Evolutionary conservation across 2,113 vertebrate species (phyloP).

Genomic region (Taurulus bubalis): DNA sequence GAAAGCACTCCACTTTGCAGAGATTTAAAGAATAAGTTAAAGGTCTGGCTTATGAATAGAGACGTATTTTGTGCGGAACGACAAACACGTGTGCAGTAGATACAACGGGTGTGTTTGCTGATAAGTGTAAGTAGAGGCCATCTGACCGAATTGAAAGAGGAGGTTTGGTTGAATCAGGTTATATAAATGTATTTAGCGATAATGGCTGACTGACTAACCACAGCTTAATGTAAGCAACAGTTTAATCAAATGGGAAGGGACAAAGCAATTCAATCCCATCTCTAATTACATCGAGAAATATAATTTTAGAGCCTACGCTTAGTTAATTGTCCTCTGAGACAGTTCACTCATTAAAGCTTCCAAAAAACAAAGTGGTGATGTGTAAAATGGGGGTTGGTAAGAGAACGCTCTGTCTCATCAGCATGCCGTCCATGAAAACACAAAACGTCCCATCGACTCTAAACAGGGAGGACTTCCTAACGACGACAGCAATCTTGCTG

Average conservation of each 20-base stretch:
- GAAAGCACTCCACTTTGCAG: slow-evolving; percentile 46
- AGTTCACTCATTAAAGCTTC: slow-evolving; percentile 31
- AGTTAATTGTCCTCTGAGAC: slow-evolving; percentile 44
- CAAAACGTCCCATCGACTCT: not conserved
- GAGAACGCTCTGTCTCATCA: not conserved
- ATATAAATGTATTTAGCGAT: slow-evolving; percentile 50
- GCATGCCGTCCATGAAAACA: not conserved
- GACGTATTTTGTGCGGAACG: not conserved
- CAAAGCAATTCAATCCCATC: slow-evolving; percentile 46
- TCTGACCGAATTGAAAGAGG: slow-evolving; percentile 12
- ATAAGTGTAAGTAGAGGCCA: not conserved
- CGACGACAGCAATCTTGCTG: not conserved
- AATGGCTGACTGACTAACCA: slow-evolving; percentile 47
- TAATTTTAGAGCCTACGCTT: slow-evolving; percentile 37
- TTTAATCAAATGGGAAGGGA: slow-evolving; percentile 38
- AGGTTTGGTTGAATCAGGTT: slow-evolving; percentile 49
- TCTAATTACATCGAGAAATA: slow-evolving; percentile 43
- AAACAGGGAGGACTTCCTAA: slow-evolving; percentile 7
- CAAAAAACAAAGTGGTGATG: not conserved
- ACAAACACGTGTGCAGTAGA: slow-evolving; percentile 3
- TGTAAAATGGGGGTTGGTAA: slow-evolving; percentile 17
- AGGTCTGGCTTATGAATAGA: slow-evolving; percentile 15
- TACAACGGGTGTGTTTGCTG: not conserved
- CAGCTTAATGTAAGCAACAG: slow-evolving; percentile 34
- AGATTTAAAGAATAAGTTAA: not conserved